These are phyloP conservation scores for Amaurobius ferox DNA, from an alignment of 2,888 invertebrate genomes.

Conservation along the genomic window DNA sequence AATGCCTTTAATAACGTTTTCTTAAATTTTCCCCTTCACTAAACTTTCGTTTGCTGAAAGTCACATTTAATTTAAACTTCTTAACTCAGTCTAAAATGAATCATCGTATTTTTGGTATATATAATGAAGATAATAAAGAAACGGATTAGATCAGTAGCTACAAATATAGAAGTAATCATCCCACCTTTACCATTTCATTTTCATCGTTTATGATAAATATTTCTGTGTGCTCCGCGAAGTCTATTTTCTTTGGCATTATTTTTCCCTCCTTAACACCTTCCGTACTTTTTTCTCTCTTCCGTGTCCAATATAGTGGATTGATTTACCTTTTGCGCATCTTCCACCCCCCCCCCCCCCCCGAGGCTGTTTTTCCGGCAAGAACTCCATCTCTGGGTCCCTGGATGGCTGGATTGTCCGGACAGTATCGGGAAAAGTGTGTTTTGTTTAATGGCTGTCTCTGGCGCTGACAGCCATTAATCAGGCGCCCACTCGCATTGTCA, in stretches of 20 bases:
- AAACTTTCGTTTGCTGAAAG: too few species aligned
- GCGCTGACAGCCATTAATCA: constrained; percentile 59
- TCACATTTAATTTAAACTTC: too few species aligned
- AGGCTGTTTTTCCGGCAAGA: not conserved
- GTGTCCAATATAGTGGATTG: not conserved
- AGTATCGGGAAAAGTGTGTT: constrained; percentile 17
- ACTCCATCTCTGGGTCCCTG: not conserved
- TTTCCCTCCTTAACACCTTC: not conserved
- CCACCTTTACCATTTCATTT: too few species aligned
- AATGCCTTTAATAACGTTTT: too few species aligned
- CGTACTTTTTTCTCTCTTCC: constrained; percentile 2
- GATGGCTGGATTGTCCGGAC: constrained; percentile 7
- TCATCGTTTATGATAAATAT: not conserved
- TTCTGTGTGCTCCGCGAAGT: not conserved
- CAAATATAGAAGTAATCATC: too few species aligned
- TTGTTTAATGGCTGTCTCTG: constrained; percentile 38
- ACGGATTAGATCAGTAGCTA: too few species aligned
- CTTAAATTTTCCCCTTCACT: too few species aligned
- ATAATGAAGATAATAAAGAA: too few species aligned
- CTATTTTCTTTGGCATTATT: not conserved
- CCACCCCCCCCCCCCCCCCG: not conserved
- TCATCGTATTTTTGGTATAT: too few species aligned
- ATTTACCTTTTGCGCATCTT: constrained; percentile 6
- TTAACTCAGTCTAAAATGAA: too few species aligned
- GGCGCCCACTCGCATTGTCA: constrained; percentile 52